Conservation (phyloP, 2,113 vertebrate genomes). For the Zapus hudsonius region DNA sequence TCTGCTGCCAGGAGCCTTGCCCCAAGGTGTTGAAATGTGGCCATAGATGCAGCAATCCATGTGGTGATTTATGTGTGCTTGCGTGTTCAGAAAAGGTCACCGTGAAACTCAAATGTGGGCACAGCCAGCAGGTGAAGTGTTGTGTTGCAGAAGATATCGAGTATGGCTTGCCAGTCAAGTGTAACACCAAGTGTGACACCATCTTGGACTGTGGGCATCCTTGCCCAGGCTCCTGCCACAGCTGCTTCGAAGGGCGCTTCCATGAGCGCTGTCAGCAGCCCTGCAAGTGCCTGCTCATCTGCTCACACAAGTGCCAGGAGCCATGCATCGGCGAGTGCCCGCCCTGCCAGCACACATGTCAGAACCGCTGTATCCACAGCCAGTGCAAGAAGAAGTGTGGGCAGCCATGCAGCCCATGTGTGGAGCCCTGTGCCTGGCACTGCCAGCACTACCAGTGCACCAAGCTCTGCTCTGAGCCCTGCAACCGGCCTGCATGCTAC, state of each 20-base stretch:
- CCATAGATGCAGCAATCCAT: conserved; percentile 87
- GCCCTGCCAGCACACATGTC: conserved; percentile 49
- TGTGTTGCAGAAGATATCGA: conserved; percentile 68
- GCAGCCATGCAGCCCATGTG: conserved; percentile 89
- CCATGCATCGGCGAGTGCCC: conserved; percentile 86
- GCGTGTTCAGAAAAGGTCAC: conserved; percentile 84
- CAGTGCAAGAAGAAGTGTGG: conserved; percentile 91
- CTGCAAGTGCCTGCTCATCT: conserved; percentile 89
- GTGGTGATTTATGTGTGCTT: conserved; percentile 86
- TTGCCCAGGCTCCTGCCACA: conserved; percentile 90
- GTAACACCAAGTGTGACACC: conserved; percentile 82
- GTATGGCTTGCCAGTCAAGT: conserved; percentile 74
- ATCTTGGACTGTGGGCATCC: conserved; percentile 90
- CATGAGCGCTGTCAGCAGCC: conserved; percentile 86
- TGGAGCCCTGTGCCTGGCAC: conserved; percentile 91
- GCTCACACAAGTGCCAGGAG: conserved; percentile 91
- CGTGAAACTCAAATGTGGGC: conserved; percentile 88
- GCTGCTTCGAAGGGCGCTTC: conserved; percentile 90
- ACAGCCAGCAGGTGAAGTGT: conserved; percentile 87
- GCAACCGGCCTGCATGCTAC: conserved; percentile 90
- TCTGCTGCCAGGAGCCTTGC: conserved; percentile 89
- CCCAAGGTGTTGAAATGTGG: conserved; percentile 87
- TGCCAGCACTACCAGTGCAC: conserved; percentile 92
- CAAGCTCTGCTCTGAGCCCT: conserved; percentile 93
- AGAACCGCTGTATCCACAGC: conserved; percentile 94